These are phyloP conservation scores for Candoia aspera DNA, from an alignment of 2,113 vertebrate genomes.

Conservation along the genomic window DNA sequence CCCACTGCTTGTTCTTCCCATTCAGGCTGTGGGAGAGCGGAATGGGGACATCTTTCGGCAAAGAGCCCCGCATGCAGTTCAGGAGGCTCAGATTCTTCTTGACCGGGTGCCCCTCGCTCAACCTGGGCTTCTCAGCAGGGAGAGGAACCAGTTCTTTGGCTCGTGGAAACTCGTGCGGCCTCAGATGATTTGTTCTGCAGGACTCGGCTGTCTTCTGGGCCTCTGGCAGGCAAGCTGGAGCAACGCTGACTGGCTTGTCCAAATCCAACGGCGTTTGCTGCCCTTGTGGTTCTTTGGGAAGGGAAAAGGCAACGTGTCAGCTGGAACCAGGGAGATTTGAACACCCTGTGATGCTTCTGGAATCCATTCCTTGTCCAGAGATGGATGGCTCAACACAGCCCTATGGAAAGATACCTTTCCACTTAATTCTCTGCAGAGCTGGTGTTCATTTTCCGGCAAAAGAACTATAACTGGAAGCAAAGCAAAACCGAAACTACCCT, in stretches of 20 bases:
- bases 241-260: conserved; percentile 75
- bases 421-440: not conserved
- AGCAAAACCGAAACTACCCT: not conserved
- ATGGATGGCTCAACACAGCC: not conserved
- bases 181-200: conserved; percentile 75
- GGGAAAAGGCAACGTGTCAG: conserved; percentile 15
- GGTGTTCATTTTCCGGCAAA: not conserved
- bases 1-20: conserved; percentile 93
- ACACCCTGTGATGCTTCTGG: not conserved
- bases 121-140: conserved; percentile 76
- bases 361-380: not conserved
- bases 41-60: conserved; percentile 84
- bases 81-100: conserved; percentile 89
- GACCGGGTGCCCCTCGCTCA: conserved; percentile 72
- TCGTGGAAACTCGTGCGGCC: conserved; percentile 77
- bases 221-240: conserved; percentile 75
- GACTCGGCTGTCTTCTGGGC: conserved; percentile 64
- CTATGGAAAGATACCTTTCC: not conserved
- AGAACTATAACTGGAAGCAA: not conserved
- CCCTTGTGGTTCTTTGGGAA: conserved; percentile 63
- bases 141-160: conserved; percentile 74
- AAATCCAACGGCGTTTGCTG: conserved; percentile 73
- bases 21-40: conserved; percentile 82
- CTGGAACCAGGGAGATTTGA: not conserved
- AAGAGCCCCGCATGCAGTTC: conserved; percentile 82